Percentiles rank a stretch among this genome's conserved stretches.
Conservation (phyloP, 2,113 vertebrate species). For the Lycocorax pyrrhopterus region DNA sequence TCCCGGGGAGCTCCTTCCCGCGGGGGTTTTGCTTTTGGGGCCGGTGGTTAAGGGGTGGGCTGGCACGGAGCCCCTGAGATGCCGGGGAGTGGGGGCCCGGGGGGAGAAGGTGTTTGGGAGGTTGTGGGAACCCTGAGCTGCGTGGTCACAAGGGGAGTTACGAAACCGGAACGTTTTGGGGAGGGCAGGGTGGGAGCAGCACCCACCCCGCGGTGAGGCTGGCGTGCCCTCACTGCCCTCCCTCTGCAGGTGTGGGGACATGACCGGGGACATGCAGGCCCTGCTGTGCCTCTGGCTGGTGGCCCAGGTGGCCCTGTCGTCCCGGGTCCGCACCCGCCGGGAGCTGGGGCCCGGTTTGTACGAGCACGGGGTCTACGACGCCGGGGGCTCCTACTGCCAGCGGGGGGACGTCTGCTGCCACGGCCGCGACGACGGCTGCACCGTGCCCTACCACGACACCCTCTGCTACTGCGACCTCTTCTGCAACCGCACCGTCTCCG, state of each 20-base stretch:
- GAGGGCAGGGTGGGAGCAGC: neutral
- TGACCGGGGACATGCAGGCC: conserved; percentile 21
- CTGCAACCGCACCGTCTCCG: conserved; percentile 94
- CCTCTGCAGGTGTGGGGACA: neutral
- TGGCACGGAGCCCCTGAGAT: neutral
- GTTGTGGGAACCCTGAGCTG: rapidly evolving
- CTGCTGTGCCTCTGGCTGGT: conserved; percentile 70
- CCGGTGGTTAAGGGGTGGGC: neutral
- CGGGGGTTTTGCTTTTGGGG: neutral
- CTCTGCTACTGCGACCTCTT: conserved; percentile 98
- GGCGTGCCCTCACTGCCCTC: neutral
- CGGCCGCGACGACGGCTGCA: conserved; percentile 85
- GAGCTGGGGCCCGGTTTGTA: conserved; percentile 84
- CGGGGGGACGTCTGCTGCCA: conserved; percentile 84
- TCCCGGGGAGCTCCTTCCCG: neutral
- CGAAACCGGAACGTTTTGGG: neutral
- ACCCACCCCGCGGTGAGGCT: rapidly evolving
- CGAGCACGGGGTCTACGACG: conserved; percentile 84
- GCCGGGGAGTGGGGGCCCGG: rapidly evolving
- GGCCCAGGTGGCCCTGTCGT: conserved; percentile 28
- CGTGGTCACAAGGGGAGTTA: neutral
- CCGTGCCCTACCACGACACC: conserved; percentile 88
- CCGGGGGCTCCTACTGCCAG: conserved; percentile 84
- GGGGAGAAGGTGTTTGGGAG: rapidly evolving
- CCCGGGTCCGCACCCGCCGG: conserved; percentile 58